These are phyloP conservation scores for Orbicella faveolata DNA, from an alignment of 64 coral and sea anemone genomes.

Conservation along the genomic window DNA sequence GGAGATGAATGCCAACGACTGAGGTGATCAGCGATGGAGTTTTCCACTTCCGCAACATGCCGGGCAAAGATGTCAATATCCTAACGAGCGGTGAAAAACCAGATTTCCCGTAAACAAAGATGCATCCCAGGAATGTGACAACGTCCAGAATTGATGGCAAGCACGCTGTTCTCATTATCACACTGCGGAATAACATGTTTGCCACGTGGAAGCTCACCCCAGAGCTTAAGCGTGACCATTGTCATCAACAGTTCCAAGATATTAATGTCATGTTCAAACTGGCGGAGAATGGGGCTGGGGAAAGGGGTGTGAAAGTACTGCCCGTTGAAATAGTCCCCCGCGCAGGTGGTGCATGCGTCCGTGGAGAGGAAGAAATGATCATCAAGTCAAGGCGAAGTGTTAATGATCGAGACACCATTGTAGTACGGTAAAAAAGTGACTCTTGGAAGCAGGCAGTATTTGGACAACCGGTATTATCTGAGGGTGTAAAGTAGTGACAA, in stretches of 20 bases:
- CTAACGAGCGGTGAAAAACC: constrained; percentile 3
- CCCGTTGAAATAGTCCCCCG: constrained; percentile 4
- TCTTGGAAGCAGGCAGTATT: neutral
- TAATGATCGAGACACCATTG: neutral
- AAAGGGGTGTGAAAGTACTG: constrained; percentile 8
- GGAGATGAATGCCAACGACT: constrained; percentile 13
- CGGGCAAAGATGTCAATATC: neutral
- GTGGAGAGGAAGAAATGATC: neutral
- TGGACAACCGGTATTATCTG: neutral
- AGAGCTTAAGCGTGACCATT: constrained; percentile 9
- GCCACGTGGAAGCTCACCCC: neutral
- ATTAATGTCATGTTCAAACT: constrained; percentile 20
- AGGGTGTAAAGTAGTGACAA: neutral
- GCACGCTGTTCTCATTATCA: constrained; percentile 1
- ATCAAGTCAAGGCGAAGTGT: constrained; percentile 8
- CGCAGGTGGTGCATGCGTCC: neutral
- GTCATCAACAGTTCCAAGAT: neutral
- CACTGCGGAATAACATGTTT: neutral
- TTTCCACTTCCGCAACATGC: constrained; percentile 1
- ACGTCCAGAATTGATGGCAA: neutral
- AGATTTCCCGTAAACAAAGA: constrained; percentile 14
- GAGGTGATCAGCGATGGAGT: constrained; percentile 10
- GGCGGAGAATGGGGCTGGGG: neutral
- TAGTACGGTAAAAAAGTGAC: constrained; percentile 1
- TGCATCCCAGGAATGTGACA: constrained; percentile 9